Base-by-base conservation (phyloP, 1,140 invertebrate species). In the Probaryconus sp. region DNA sequence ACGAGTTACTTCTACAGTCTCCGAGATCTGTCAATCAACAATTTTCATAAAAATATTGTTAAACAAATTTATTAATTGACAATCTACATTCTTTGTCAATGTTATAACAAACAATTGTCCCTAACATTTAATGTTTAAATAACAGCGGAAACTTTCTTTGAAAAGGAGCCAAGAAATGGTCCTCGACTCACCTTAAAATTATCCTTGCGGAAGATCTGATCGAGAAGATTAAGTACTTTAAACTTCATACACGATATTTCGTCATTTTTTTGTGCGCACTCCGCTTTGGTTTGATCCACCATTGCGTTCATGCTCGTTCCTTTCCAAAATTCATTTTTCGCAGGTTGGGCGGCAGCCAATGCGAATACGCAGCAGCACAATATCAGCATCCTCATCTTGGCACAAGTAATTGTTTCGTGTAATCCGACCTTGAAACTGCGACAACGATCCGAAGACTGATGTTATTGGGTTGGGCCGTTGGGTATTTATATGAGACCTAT, bases 221-320 rank as follows among this genome's bases (percentile, higher is more conserved):
- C 93, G 76, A 95, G 86, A 38, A 95, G 89, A 45, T 92, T 91
- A 82, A 94, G 91, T 38, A 94, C 91, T 79, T 93, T 94, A 85
- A 91, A 93, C 85, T 95, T 94, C 85, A 95, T 92, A 86, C 94
- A 95, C 16, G 93, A 91, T 31, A 94, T 90, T 4, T 93, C 92
- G 80, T 95, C 94, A 77, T 92, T 92, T 45, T 92, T 92, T 55
- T 90, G 90, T 24, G 89, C 88, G 81, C 93, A 95, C 73, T 93
- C 91, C 14, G 88, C 88, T 76, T 92, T 91, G 83, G 93, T 92
- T 81, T 94, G 92, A 76, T 93, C 92, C 3, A 94, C 91, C 80
- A 93, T 90, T 20, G 89, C 87, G 71, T 94, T 92, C 89, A 94
- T 90, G 58, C 89, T 88, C 10, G 90, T 91, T 60, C 90, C 91